Percentiles rank a stretch among this genome's conserved stretches.
Evolutionary conservation across 2,888 invertebrate species (phyloP).

Genomic region (Lycocerus yunnanus): DNA sequence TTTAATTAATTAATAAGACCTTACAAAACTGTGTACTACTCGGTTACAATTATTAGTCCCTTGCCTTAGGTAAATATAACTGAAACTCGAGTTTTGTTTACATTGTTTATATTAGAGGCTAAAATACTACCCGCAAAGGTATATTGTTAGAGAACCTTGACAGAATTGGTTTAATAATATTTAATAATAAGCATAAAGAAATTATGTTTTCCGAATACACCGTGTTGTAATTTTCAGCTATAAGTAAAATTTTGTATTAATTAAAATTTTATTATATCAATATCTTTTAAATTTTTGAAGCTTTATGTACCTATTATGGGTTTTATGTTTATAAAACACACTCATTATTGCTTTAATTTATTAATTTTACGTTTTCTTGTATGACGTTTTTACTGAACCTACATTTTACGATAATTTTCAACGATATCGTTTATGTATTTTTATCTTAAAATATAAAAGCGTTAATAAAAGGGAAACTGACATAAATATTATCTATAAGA

Average conservation of each 20-base stretch:
- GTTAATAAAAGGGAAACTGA: background rate
- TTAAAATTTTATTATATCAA: background rate
- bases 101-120: background rate
- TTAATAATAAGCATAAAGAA: background rate
- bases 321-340: background rate
- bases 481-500: no score
- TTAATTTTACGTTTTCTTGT: background rate
- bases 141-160: no score
- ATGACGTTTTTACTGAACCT: background rate
- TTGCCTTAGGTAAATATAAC: background rate
- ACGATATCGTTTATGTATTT: background rate
- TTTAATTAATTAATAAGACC: background rate
- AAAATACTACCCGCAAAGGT: background rate
- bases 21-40: background rate
- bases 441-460: background rate
- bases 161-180: background rate
- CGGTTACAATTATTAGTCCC: background rate
- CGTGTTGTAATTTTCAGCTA: background rate
- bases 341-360: background rate
- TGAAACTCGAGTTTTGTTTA: background rate
- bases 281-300: background rate
- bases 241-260: background rate
- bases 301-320: background rate
- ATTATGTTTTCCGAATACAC: background rate
- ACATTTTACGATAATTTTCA: background rate